phyloP scores from a whole-genome alignment of 2,113 vertebrate species.

The Excalfactoria chinensis region DNA sequence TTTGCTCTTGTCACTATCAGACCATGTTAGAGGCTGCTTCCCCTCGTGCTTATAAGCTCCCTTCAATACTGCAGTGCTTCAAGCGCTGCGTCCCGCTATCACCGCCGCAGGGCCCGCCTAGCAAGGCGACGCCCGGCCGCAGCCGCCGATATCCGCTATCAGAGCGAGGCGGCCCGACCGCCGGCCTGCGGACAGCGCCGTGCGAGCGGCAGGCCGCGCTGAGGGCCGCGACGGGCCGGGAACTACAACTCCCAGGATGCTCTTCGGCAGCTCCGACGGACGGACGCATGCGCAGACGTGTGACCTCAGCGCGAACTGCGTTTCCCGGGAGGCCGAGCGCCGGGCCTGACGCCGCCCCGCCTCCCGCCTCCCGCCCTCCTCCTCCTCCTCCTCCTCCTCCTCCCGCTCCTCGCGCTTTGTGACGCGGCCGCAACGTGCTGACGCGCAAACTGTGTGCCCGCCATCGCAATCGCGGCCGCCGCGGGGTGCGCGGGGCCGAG shows the following conservation, averaged over 20 bases:
- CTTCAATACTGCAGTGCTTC: too few species aligned
- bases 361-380: too few species aligned
- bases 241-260: background rate
- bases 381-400: background rate
- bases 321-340: slow-evolving; percentile 34
- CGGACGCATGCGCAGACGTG: fast-evolving
- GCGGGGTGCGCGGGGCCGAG: slow-evolving; percentile 62
- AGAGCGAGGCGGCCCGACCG: too few species aligned
- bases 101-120: too few species aligned
- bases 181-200: background rate
- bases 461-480: slow-evolving; percentile 62
- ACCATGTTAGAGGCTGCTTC: too few species aligned
- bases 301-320: background rate
- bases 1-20: too few species aligned
- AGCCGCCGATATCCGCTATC: background rate
- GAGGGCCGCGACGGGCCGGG: fast-evolving
- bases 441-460: slow-evolving; percentile 79
- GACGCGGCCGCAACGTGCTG: slow-evolving; percentile 52
- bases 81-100: too few species aligned
- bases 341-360: fast-evolving
- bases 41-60: too few species aligned
- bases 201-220: fast-evolving
- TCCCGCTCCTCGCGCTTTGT: too few species aligned
- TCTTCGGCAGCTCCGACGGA: fast-evolving
- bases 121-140: too few species aligned